A percentile compares a stretch with the other conserved stretches of the same genome.
Conservation (phyloP, 2,113 vertebrate species). For the Limnothrissa miodon region DNA sequence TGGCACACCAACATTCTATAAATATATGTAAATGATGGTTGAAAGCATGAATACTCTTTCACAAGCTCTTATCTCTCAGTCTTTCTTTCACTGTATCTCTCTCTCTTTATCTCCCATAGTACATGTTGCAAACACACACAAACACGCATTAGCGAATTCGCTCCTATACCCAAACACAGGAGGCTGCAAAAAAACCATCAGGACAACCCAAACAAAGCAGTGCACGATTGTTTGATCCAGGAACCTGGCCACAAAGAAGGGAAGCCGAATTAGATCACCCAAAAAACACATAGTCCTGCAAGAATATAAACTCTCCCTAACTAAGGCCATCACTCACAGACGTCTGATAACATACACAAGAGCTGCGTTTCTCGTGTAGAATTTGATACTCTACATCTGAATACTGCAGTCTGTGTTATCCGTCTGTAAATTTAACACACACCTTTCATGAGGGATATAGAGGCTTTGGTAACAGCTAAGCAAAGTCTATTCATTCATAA, state of each 20-base stretch:
- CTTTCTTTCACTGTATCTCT: not conserved
- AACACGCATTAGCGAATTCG: conserved; percentile 17
- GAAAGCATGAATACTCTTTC: not conserved
- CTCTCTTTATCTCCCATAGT: not conserved
- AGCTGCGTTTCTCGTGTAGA: not conserved
- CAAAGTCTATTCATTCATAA: too few species aligned
- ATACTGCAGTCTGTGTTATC: not conserved
- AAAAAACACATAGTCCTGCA: not conserved
- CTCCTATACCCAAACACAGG: not conserved
- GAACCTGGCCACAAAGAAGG: conserved; percentile 35
- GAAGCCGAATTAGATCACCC: conserved; percentile 25
- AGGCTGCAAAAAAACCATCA: conserved; percentile 9
- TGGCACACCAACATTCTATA: not conserved
- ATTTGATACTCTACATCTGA: not conserved
- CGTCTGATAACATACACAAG: not conserved
- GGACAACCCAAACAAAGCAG: conserved; percentile 8
- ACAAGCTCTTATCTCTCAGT: not conserved
- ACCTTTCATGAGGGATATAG: too few species aligned
- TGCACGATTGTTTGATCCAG: not conserved
- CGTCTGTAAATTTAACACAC: not conserved
- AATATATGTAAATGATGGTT: not conserved
- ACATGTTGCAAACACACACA: not conserved
- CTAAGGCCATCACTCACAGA: not conserved
- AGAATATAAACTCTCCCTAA: not conserved
- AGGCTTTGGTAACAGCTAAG: too few species aligned